Evolutionary conservation across 2,113 vertebrate genomes (phyloP).

Genomic region (Tachysurus fulvidraco): DNA sequence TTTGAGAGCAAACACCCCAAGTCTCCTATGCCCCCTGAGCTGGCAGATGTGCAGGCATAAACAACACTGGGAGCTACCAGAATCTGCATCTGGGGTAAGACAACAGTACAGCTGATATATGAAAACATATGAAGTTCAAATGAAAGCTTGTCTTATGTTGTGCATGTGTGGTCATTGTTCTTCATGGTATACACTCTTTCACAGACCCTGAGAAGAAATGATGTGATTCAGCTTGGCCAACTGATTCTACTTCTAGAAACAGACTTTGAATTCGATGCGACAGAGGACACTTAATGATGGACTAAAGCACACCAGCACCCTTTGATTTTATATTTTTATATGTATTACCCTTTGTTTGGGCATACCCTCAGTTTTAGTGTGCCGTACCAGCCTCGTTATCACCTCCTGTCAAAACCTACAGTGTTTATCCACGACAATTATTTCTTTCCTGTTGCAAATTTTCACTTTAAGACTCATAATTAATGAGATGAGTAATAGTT

Average conservation of each 20-base stretch:
- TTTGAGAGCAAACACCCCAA: conserved; percentile 86
- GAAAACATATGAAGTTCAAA: too few species aligned
- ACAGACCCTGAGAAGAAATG: conserved; percentile 40
- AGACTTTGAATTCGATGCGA: conserved; percentile 55
- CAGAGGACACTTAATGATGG: conserved; percentile 45
- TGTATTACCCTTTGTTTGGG: conserved; percentile 65
- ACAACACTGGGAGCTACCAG: conserved; percentile 29
- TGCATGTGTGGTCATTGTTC: neutral
- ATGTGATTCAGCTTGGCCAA: conserved; percentile 31
- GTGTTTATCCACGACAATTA: conserved; percentile 38
- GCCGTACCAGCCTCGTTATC: conserved; percentile 31
- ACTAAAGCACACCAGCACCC: conserved; percentile 69
- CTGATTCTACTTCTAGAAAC: conserved; percentile 45
- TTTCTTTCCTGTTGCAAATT: neutral
- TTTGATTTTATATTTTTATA: conserved; percentile 61
- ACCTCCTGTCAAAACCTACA: conserved; percentile 4
- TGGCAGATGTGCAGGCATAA: conserved; percentile 78
- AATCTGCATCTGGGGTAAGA: conserved; percentile 44
- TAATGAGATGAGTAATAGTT: conserved; percentile 7
- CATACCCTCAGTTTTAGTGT: conserved; percentile 43
- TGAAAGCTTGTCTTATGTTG: neutral
- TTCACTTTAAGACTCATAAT: conserved; percentile 4
- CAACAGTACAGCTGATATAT: neutral
- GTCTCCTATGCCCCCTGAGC: conserved; percentile 78
- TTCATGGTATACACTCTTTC: conserved; percentile 1